Evolutionary conservation across 2,888 invertebrate species (phyloP).

Genomic region (Siphlonurus alternatus): DNA sequence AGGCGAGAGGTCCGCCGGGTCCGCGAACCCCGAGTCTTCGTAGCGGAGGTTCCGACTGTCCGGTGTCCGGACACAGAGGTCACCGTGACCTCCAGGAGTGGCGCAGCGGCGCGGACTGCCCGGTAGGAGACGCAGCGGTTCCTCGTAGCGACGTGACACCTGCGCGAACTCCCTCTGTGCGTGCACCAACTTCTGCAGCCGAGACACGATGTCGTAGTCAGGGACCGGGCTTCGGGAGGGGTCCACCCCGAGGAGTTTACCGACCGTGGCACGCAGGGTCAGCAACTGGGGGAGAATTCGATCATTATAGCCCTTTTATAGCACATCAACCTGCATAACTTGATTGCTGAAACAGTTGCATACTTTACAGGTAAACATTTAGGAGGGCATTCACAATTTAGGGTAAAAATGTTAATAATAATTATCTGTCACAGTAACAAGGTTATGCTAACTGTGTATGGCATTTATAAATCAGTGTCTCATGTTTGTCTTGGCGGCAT

Average conservation of each 20-base stretch:
- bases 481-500: too few species aligned
- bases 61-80: constrained; percentile 32
- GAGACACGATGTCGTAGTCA: constrained; percentile 57
- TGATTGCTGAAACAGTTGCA: too few species aligned
- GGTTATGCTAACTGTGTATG: too few species aligned
- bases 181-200: constrained; percentile 66
- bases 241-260: constrained; percentile 53
- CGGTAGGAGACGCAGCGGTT: constrained; percentile 27
- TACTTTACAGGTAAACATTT: too few species aligned
- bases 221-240: constrained; percentile 38
- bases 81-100: constrained; percentile 7
- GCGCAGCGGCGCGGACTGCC: neutral
- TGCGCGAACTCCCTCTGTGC: constrained; percentile 77
- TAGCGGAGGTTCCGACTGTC: constrained; percentile 37
- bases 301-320: too few species aligned
- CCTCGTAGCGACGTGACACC: constrained; percentile 58
- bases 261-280: constrained; percentile 57
- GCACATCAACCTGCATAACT: too few species aligned
- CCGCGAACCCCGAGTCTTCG: constrained; percentile 55
- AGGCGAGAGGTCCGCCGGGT: constrained; percentile 35
- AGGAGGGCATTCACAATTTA: too few species aligned
- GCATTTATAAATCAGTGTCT: too few species aligned
- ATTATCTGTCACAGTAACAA: too few species aligned
- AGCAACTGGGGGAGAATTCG: constrained; percentile 32
- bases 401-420: too few species aligned